phyloP scores from a whole-genome alignment of 1,140 invertebrate species.

The Micrasema longulum region DNA sequence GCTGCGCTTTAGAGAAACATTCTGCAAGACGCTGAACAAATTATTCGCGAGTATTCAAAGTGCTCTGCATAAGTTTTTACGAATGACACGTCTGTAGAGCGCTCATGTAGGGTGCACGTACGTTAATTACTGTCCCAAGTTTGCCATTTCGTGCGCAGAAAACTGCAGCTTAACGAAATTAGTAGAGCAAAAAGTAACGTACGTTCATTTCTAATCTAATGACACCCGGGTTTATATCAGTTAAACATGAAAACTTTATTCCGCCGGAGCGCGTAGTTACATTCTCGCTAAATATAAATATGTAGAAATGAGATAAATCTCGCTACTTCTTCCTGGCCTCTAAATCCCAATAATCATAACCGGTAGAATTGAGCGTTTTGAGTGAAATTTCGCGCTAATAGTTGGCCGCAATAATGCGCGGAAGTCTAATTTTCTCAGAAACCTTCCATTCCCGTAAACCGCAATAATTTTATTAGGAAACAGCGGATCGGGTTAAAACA shows the following conservation, averaged over 20 bases:
- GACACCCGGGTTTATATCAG: conserved; percentile 18
- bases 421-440: conserved; percentile 9
- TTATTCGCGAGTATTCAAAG: conserved; percentile 6
- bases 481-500: conserved; percentile 16
- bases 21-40: conserved; percentile 12
- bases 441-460: conserved; percentile 8
- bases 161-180: conserved; percentile 35
- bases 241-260: conserved; percentile 9
- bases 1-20: background rate
- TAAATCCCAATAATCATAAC: too few relatives aligned
- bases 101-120: conserved; percentile 30
- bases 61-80: conserved; percentile 11
- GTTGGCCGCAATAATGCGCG: background rate
- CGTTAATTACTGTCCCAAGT: conserved; percentile 34
- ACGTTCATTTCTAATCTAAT: conserved; percentile 26
- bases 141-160: conserved; percentile 33
- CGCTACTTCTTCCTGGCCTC: too few relatives aligned
- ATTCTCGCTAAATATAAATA: too few relatives aligned
- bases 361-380: too few relatives aligned
- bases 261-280: background rate
- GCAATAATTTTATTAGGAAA: conserved; percentile 19
- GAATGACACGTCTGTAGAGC: conserved; percentile 1
- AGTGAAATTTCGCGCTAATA: too few relatives aligned
- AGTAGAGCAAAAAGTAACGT: conserved; percentile 26
- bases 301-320: too few relatives aligned